Percentiles rank a stretch among this genome's conserved stretches.
phyloP scores from a whole-genome alignment of 2,797 vertebrate genomes.

The Sebastes itinus region DNA sequence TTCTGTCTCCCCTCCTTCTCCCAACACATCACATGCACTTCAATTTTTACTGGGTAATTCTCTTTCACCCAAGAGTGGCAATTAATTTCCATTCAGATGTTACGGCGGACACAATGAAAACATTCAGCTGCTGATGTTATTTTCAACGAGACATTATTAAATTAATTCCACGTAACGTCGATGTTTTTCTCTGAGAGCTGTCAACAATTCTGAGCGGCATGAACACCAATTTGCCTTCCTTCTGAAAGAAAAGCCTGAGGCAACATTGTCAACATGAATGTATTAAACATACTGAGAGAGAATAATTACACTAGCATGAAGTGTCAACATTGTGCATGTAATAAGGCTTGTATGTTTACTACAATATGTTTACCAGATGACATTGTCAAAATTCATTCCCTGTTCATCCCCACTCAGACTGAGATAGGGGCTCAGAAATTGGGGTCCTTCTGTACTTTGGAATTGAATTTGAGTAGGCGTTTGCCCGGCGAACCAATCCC shows the following conservation, averaged over 20 bases:
- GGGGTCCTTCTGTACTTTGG: conserved; percentile 30
- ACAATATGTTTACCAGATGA: not conserved
- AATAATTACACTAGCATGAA: conserved; percentile 2
- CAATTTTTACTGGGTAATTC: conserved; percentile 3
- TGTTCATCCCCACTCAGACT: conserved; percentile 33
- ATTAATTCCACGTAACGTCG: conserved; percentile 9
- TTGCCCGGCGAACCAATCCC: conserved; percentile 34
- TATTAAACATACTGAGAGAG: not conserved
- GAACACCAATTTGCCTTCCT: conserved; percentile 15
- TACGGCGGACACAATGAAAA: conserved; percentile 1
- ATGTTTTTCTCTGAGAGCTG: conserved; percentile 10
- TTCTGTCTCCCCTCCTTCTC: not conserved
- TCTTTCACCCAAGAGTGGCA: not conserved
- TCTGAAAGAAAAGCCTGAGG: not conserved
- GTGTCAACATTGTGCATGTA: not conserved
- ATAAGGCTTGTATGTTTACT: not conserved
- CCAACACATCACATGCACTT: conserved; percentile 18
- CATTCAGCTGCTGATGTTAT: conserved; percentile 16
- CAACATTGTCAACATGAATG: conserved; percentile 2
- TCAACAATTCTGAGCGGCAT: not conserved
- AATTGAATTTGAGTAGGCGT: conserved; percentile 58
- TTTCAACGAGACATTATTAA: not conserved
- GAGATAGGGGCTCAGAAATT: conserved; percentile 31
- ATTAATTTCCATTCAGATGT: conserved; percentile 40
- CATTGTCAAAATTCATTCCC: conserved; percentile 16